A percentile compares a stretch with the other conserved stretches of the same genome.
Evolutionary conservation across 2,113 vertebrate genomes (phyloP).

Genomic region (Vulpes ferrilata): DNA sequence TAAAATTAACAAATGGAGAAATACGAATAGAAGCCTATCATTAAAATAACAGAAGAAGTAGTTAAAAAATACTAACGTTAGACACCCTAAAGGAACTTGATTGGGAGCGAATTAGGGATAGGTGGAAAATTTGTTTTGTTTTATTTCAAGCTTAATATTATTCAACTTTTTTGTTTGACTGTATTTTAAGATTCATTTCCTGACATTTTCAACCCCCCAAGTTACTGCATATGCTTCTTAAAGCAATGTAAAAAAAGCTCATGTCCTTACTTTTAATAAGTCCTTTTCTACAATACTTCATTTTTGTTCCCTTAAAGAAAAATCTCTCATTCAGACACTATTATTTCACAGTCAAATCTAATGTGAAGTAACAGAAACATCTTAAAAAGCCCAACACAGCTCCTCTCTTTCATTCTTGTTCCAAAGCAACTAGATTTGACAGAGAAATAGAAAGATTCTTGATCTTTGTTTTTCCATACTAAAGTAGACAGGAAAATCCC

Average conservation of each 20-base stretch:
- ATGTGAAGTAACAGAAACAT: conserved; percentile 16
- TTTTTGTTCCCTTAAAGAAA: not conserved
- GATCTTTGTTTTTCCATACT: not conserved
- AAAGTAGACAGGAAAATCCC: not conserved
- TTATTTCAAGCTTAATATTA: not conserved
- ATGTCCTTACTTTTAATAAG: not conserved
- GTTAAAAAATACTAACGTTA: not conserved
- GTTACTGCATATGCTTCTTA: not conserved
- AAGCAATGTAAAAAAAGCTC: not conserved
- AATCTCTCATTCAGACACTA: not conserved
- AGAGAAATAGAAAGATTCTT: not conserved
- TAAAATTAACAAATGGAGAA: not conserved
- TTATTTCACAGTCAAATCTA: conserved; percentile 28
- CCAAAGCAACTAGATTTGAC: not conserved
- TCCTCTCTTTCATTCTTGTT: not conserved
- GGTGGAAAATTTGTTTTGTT: not conserved
- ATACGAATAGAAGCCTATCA: not conserved
- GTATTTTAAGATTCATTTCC: not conserved
- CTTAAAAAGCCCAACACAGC: not conserved
- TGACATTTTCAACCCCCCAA: not conserved
- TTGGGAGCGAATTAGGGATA: not conserved
- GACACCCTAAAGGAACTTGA: not conserved
- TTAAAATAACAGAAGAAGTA: not conserved
- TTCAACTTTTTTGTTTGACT: not conserved
- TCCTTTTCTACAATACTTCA: conserved; percentile 17